Percentiles rank a stretch among this genome's conserved stretches.
Conservation (phyloP, 2,797 vertebrate genomes). For the Margarornis squamiger region DNA sequence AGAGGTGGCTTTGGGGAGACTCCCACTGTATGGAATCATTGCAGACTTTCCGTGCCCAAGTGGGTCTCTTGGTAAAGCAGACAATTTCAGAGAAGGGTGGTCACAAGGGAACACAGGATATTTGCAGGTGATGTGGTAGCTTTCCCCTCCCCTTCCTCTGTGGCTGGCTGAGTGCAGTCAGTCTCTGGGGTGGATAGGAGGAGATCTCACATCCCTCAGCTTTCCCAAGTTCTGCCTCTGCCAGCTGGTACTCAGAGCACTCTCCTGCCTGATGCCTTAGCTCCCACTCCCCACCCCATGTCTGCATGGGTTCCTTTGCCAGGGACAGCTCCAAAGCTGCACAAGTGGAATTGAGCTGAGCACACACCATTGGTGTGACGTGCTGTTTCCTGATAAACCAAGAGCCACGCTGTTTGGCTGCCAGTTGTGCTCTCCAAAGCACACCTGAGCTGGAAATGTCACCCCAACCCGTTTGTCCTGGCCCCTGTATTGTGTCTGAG, state of each 20-base stretch:
- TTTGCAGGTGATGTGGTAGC: not conserved
- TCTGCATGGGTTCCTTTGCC: not conserved
- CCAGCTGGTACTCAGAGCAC: not conserved
- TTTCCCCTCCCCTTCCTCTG: not conserved
- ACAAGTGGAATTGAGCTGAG: not conserved
- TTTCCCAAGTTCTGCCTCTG: not conserved
- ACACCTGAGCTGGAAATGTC: not conserved
- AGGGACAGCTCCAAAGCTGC: not conserved
- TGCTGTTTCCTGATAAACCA: not conserved
- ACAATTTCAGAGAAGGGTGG: not conserved
- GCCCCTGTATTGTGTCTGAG: not conserved
- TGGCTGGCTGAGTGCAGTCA: not conserved
- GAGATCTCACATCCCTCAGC: not conserved
- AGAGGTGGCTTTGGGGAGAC: not conserved
- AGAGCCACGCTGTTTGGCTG: not conserved
- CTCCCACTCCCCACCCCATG: not conserved
- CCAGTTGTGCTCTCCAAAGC: not conserved
- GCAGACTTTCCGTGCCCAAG: not conserved
- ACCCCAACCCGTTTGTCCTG: not conserved
- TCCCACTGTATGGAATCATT: not conserved
- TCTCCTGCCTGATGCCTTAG: not conserved
- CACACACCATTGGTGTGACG: not conserved
- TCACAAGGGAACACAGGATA: not conserved
- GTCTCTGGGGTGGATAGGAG: not conserved
- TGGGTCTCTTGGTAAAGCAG: not conserved